Evolutionary conservation across 2,888 invertebrate species (phyloP).

Genomic region (Temnothorax ravouxi): DNA sequence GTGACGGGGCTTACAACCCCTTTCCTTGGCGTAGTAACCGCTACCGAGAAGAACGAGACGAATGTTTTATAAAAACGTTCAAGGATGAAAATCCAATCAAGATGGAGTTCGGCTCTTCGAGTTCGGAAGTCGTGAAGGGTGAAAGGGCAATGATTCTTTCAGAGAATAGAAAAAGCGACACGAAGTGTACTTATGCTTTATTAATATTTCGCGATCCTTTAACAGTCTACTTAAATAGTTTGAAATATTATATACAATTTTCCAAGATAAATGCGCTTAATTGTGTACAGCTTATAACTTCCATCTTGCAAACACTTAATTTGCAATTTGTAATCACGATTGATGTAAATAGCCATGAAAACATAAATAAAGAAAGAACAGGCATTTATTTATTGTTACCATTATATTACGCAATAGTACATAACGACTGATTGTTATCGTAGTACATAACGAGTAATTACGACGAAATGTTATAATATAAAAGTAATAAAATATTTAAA

Average conservation of each 20-base stretch:
- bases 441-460: not conserved
- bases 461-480: not conserved
- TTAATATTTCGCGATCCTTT: not conserved
- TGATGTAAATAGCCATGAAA: not conserved
- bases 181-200: conserved; percentile 11
- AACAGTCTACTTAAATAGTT: not conserved
- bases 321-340: not conserved
- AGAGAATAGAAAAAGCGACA: conserved; percentile 2
- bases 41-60: conserved; percentile 51
- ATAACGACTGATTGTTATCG: not conserved
- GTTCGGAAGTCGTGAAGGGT: conserved; percentile 48
- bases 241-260: conserved; percentile 9
- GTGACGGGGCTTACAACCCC: conserved; percentile 53
- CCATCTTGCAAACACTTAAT: not conserved
- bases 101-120: conserved; percentile 62
- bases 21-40: conserved; percentile 40
- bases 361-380: not conserved
- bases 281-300: not conserved
- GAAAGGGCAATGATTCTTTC: conserved; percentile 34
- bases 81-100: conserved; percentile 76
- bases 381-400: not conserved
- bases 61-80: conserved; percentile 76
- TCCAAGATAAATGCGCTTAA: not conserved
- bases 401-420: not conserved
- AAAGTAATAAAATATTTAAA: not conserved